Evolutionary conservation across 2,797 vertebrate species (phyloP).

Genomic region (Rhincodon typus): DNA sequence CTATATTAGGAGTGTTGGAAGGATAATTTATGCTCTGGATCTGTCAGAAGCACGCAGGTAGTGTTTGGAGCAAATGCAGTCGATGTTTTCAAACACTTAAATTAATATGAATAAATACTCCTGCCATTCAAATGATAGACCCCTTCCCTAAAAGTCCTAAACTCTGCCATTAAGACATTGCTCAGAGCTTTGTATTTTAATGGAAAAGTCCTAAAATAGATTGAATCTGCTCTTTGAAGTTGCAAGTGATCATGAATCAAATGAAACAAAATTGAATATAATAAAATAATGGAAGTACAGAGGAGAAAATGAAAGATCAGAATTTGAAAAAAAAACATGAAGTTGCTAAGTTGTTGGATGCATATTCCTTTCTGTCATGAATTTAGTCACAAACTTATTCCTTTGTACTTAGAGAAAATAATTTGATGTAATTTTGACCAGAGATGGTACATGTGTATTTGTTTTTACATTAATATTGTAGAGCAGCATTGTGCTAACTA

Average conservation of each 20-base stretch:
- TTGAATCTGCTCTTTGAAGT: constrained; percentile 5
- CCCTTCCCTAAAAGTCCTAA: not conserved
- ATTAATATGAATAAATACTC: constrained; percentile 1
- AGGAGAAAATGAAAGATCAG: constrained; percentile 29
- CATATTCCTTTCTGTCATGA: not conserved
- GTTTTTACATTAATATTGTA: not conserved
- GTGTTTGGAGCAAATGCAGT: not conserved
- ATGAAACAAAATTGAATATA: constrained; percentile 5
- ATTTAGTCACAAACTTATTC: not conserved
- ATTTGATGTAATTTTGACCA: not conserved
- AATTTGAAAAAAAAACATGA: not conserved
- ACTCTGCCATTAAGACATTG: not conserved
- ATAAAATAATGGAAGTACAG: constrained; percentile 5
- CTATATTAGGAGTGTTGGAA: not conserved
- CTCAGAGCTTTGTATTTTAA: constrained; percentile 18
- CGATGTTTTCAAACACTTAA: not conserved
- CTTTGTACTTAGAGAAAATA: not conserved
- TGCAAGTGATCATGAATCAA: constrained; percentile 13
- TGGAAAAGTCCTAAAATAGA: constrained; percentile 18
- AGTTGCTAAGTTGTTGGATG: not conserved
- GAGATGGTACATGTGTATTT: not conserved
- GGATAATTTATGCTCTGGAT: not conserved
- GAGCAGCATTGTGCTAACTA: not conserved
- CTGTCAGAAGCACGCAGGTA: not conserved
- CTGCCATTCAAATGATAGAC: constrained; percentile 24